A percentile compares a stretch with the other conserved stretches of the same genome.
Conservation (phyloP, 2,888 invertebrate genomes). For the Celastrina argiolus region DNA sequence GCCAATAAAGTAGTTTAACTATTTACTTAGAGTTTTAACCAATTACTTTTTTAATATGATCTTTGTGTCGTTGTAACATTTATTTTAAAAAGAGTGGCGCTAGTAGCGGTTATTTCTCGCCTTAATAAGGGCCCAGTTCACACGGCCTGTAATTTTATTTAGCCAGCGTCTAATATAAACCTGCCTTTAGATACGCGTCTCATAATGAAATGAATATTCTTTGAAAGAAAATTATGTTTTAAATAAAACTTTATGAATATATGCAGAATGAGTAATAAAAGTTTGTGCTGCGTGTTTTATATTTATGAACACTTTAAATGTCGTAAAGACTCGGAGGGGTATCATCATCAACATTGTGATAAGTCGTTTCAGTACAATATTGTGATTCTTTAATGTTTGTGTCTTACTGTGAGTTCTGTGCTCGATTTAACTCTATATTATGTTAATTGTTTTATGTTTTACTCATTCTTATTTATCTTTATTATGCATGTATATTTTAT, state of each 20-base stretch:
- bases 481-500: too few species aligned
- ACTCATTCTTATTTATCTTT: too few species aligned
- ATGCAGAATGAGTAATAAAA: constrained; percentile 10
- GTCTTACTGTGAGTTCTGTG: neutral
- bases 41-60: too few species aligned
- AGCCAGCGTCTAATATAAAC: neutral
- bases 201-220: constrained; percentile 10
- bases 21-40: too few species aligned
- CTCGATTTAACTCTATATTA: neutral
- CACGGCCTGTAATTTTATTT: neutral
- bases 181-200: neutral
- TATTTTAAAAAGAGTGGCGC: too few species aligned
- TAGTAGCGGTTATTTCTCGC: too few species aligned
- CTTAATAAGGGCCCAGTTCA: too few species aligned
- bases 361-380: neutral
- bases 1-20: too few species aligned
- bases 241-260: constrained; percentile 13
- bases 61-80: too few species aligned
- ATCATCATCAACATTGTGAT: neutral
- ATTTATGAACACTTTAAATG: constrained; percentile 2
- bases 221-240: constrained; percentile 8
- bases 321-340: neutral
- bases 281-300: constrained; percentile 6
- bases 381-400: neutral
- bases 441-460: too few species aligned